Evolutionary conservation across 2,797 vertebrate species (phyloP), one percentile per base, ranked within the genome.

Genomic region (Myotis daubentonii): DNA sequence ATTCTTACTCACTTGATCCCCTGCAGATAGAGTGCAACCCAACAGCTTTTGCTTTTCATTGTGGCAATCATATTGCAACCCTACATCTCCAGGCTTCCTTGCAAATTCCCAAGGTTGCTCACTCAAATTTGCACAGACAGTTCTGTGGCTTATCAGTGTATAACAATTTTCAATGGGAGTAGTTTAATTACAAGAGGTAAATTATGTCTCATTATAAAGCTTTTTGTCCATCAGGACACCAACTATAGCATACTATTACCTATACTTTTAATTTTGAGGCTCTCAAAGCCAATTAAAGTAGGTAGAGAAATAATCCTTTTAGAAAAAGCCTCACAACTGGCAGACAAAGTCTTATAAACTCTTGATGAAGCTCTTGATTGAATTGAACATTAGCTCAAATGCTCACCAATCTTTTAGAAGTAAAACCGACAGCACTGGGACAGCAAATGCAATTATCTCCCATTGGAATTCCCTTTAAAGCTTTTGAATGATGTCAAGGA

Each of bases 221-320:
- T 36, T 83, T 66, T 82, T 91, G 33, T 75, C n/a, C 66, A 91
- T 57, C 53, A 49, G 53, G 38, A 10, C 47, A 53, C 8, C 47
- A 66, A 36, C 15, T 68, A 44, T 22, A 47, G 66, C 49, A 17
- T 68, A 44, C 16, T 49, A 33, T 33, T 33, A 89, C 23, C 28
- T 36, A n/a, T 41, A 33, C 44, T 25, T 79, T 91, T 88, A 85
- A 79, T 86, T 87, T 20, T 49, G 33, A 89, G 28, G 12, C n/a
- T 83, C 71, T 82, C 65, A 60, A 91, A 86, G 57, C 16, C 91
- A 94, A 95, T 87, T 51, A 70, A 95, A 93, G 68, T 55, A 90
- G n/a, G 6, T 65, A 28, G 33, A 65, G 8, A 72, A 75, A 76
- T 53, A 65, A 76, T 76, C 65, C 13, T 28, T 85, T 94, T 75